phyloP scores from a whole-genome alignment of 35 echinoderm and acorn worm genomes.

The Apostichopus californicus region DNA sequence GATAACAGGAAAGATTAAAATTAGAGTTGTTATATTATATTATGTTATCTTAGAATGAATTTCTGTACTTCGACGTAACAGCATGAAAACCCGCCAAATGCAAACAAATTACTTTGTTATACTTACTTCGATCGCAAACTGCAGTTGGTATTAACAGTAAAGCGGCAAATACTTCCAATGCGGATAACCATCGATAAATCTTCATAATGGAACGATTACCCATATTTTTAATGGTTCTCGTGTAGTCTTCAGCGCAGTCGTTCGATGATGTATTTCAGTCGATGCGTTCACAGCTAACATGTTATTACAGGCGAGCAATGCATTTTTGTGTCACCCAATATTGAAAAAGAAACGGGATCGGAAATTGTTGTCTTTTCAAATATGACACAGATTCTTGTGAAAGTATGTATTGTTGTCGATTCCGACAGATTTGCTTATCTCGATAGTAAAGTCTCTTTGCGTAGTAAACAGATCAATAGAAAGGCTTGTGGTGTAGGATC shows the following conservation, averaged over 20 bases:
- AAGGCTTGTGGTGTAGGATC: background rate
- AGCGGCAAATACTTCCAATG: background rate
- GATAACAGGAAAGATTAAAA: too few relatives aligned
- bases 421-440: background rate
- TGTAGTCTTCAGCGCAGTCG: background rate
- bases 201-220: conserved; percentile 22
- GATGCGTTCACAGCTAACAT: background rate
- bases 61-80: too few relatives aligned
- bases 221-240: background rate
- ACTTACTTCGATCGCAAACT: conserved; percentile 21
- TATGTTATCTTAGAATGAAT: too few relatives aligned
- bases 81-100: too few relatives aligned
- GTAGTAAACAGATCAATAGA: background rate
- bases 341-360: too few relatives aligned
- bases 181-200: background rate
- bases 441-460: background rate
- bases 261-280: background rate
- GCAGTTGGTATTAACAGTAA: background rate
- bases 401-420: background rate
- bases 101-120: too few relatives aligned
- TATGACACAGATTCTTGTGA: background rate
- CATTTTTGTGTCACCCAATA: background rate
- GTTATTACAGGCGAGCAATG: background rate
- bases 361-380: background rate
- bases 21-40: too few relatives aligned